Conservation (phyloP, 1,140 invertebrate genomes). For the Drosophila sechellia region DNA sequence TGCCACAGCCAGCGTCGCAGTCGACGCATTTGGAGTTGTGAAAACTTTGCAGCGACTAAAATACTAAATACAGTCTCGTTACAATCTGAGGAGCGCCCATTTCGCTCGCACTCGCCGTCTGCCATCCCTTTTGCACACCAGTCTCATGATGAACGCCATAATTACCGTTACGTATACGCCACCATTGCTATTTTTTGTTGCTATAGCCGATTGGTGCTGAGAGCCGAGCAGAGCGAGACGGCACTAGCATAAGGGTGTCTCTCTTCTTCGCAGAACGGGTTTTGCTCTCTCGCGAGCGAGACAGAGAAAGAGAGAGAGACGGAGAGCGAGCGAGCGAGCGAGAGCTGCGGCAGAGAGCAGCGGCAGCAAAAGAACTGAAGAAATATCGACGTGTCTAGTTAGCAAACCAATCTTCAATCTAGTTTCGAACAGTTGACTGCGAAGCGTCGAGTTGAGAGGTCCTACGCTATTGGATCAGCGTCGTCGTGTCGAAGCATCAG, state of each 20-base stretch:
- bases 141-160: constrained; percentile 83
- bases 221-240: constrained; percentile 45
- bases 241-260: background rate
- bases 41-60: constrained; percentile 78
- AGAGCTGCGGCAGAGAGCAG: constrained; percentile 19
- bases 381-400: constrained; percentile 85
- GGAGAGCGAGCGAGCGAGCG: constrained; percentile 18
- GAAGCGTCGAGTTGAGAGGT: constrained; percentile 84
- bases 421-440: constrained; percentile 84
- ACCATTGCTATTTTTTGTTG: constrained; percentile 83
- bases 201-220: constrained; percentile 67
- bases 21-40: constrained; percentile 59
- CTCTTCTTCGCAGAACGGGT: constrained; percentile 47
- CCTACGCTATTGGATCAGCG: constrained; percentile 73
- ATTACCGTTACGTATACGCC: constrained; percentile 84
- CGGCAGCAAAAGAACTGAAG: constrained; percentile 80
- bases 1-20: constrained; percentile 39
- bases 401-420: constrained; percentile 84
- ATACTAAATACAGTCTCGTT: constrained; percentile 84
- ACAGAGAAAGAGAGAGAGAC: constrained; percentile 53
- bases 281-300: constrained; percentile 22
- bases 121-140: constrained; percentile 52
- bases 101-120: constrained; percentile 19
- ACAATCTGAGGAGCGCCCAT: constrained; percentile 71
- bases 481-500: constrained; percentile 43